Conservation (phyloP, 2,797 vertebrate genomes). For the Triplophysa yarkandensis region DNA sequence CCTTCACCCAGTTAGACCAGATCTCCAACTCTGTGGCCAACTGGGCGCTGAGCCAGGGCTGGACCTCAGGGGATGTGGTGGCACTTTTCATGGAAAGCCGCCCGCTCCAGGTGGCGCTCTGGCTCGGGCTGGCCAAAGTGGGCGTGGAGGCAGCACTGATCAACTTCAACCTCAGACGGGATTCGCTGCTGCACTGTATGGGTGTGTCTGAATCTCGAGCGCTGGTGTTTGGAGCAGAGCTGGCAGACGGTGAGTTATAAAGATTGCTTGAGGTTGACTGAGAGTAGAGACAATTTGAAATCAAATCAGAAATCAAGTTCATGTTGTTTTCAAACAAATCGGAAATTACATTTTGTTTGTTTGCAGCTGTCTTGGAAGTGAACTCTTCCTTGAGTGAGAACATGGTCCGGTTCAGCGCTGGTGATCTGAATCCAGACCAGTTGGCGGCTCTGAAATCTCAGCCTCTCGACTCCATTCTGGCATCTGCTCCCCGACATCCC, state of each 20-base stretch:
- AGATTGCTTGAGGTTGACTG: background rate
- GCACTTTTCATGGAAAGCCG: constrained; percentile 90
- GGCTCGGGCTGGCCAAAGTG: constrained; percentile 88
- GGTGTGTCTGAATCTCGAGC: constrained; percentile 79
- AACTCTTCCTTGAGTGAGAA: constrained; percentile 77
- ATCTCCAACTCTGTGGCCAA: constrained; percentile 82
- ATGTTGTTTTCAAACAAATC: too few relatives aligned
- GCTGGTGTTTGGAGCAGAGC: constrained; percentile 86
- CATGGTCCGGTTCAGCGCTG: constrained; percentile 82
- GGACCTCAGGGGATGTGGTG: constrained; percentile 81
- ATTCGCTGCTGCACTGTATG: constrained; percentile 84
- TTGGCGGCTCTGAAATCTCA: constrained; percentile 69
- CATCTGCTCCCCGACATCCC: constrained; percentile 67
- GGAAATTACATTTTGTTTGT: background rate
- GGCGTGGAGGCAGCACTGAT: constrained; percentile 88
- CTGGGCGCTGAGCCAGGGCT: constrained; percentile 79
- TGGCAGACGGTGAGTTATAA: constrained; percentile 78
- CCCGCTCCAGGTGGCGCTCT: constrained; percentile 86
- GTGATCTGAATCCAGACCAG: constrained; percentile 71
- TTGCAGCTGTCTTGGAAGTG: constrained; percentile 82
- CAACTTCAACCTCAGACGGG: constrained; percentile 85
- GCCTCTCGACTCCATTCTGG: constrained; percentile 80
- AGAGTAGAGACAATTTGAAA: too few relatives aligned
- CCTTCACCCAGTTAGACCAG: constrained; percentile 81
- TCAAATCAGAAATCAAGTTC: background rate